Evolutionary conservation across 2,113 vertebrate species (phyloP).

Genomic region (Fregata magnificens): DNA sequence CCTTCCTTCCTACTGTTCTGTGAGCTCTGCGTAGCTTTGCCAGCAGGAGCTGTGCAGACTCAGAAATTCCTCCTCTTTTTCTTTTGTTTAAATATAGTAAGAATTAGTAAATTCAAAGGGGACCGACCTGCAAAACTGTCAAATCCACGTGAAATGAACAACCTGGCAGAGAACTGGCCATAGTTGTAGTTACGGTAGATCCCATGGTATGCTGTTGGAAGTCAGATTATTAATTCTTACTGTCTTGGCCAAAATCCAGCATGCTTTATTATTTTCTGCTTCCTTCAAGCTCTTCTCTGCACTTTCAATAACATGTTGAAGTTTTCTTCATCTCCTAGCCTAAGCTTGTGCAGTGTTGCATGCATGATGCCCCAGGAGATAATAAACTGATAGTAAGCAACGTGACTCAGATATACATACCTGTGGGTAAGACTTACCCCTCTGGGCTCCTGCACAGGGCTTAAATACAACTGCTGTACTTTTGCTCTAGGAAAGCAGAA

Average conservation of each 20-base stretch:
- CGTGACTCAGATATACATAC: not conserved
- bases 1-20: not conserved
- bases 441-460: not conserved
- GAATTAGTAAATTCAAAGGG: not conserved
- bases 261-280: not conserved
- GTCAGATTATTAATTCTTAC: not conserved
- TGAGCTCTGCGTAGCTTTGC: not conserved
- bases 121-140: not conserved
- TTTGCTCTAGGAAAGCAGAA: not conserved
- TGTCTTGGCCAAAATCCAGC: not conserved
- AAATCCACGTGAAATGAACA: not conserved
- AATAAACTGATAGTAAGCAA: not conserved
- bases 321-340: not conserved
- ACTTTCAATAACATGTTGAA: not conserved
- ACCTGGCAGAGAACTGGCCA: not conserved
- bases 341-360: not conserved
- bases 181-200: not conserved
- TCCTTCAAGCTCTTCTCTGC: not conserved
- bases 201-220: not conserved
- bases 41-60: not conserved
- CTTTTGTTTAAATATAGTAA: not conserved
- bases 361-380: not conserved
- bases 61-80: not conserved
- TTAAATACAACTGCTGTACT: not conserved
- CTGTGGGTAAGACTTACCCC: not conserved